A percentile compares a stretch with the other conserved stretches of the same genome.
Conservation (phyloP, 2,797 vertebrate species). For the Xenentodon cancila region DNA sequence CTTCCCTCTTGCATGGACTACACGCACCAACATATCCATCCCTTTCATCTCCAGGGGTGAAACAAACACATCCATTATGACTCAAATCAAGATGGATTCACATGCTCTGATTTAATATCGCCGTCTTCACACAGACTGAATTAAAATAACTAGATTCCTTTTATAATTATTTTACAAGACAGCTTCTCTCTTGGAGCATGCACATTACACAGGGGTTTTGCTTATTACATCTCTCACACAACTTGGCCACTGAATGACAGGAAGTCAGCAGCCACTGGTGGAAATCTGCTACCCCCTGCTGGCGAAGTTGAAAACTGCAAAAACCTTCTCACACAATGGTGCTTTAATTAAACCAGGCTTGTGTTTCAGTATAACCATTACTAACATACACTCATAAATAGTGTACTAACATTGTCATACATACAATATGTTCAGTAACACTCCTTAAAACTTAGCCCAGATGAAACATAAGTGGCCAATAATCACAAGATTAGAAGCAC, state of each 20-base stretch:
- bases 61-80: conserved; percentile 58
- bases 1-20: conserved; percentile 30
- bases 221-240: conserved; percentile 36
- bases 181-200: conserved; percentile 11
- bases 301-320: conserved; percentile 27
- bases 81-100: conserved; percentile 56
- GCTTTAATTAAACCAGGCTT: no score
- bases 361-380: no score
- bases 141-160: conserved; percentile 48
- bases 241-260: conserved; percentile 27
- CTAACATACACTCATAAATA: no score
- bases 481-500: no score
- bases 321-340: neutral
- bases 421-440: no score
- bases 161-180: conserved; percentile 23
- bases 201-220: conserved; percentile 49
- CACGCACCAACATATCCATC: conserved; percentile 31
- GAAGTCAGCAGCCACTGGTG: conserved; percentile 11
- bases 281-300: conserved; percentile 59
- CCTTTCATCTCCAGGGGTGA: conserved; percentile 50
- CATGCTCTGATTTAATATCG: conserved; percentile 56
- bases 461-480: no score
- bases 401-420: no score
- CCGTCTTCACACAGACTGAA: conserved; percentile 44
- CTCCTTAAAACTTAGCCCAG: no score